Conservation (phyloP, 2,888 invertebrate species). For the Campoletis raptor region DNA sequence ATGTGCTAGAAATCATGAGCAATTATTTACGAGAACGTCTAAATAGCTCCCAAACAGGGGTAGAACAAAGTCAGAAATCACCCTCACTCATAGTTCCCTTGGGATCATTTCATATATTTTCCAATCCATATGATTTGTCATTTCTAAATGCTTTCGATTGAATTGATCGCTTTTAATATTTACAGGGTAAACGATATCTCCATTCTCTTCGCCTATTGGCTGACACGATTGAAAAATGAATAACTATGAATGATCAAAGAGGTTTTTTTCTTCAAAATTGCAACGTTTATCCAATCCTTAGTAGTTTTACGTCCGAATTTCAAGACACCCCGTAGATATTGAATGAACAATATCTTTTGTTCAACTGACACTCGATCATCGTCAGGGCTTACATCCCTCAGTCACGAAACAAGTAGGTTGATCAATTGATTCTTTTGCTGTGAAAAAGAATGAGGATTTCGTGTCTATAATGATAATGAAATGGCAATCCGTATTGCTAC, state of each 20-base stretch:
- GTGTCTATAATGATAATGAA: constrained; percentile 62
- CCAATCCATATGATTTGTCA: background rate
- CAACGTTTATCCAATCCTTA: background rate
- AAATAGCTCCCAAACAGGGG: background rate
- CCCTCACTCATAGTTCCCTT: constrained; percentile 33
- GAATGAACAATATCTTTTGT: constrained; percentile 37
- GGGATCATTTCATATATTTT: constrained; percentile 28
- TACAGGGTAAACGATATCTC: background rate
- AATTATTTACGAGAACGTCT: background rate
- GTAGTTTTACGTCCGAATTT: background rate
- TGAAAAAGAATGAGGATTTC: constrained; percentile 40
- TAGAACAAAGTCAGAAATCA: constrained; percentile 16
- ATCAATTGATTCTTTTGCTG: constrained; percentile 39
- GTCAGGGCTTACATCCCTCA: constrained; percentile 30
- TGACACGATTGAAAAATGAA: no score
- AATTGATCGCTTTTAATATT: background rate
- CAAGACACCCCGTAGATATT: background rate
- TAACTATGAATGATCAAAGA: no score
- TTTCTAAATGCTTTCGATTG: background rate
- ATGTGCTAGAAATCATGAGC: background rate
- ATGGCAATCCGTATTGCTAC: constrained; percentile 59
- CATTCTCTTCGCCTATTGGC: no score
- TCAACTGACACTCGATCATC: constrained; percentile 55
- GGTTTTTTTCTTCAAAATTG: background rate
- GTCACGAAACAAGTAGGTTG: constrained; percentile 49